phyloP scores from a whole-genome alignment of 2,113 vertebrate genomes.

The Pelvicachromis taeniatus region DNA sequence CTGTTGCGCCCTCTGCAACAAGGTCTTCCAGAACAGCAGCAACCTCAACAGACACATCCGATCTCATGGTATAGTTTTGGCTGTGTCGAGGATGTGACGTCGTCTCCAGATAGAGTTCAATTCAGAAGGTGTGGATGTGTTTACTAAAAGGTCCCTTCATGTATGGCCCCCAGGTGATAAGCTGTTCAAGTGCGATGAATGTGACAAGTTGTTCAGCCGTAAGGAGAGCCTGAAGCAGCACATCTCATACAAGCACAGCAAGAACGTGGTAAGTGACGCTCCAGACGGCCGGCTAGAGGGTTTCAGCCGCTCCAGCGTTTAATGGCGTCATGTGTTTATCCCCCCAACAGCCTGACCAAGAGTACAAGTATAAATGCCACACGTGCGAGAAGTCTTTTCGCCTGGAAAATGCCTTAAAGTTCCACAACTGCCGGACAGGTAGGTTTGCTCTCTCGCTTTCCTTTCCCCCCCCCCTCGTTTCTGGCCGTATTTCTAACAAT shows the following conservation, averaged over 20 bases:
- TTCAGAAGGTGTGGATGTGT: neutral
- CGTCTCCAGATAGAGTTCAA: neutral
- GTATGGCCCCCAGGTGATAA: slow-evolving; percentile 83
- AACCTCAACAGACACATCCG: slow-evolving; percentile 96
- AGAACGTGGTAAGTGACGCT: slow-evolving; percentile 78
- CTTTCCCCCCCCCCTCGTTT: accelerated
- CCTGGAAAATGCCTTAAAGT: slow-evolving; percentile 91
- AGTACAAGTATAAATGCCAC: slow-evolving; percentile 88
- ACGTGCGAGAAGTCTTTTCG: slow-evolving; percentile 95
- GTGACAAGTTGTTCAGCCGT: slow-evolving; percentile 96
- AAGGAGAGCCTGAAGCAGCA: slow-evolving; percentile 99
- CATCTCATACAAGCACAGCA: slow-evolving; percentile 98
- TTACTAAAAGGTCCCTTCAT: neutral
- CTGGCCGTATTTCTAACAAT: accelerated
- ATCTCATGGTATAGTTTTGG: slow-evolving; percentile 81
- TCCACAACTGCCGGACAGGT: slow-evolving; percentile 99
- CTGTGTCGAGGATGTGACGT: neutral
- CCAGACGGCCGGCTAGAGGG: accelerated
- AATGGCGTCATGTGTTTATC: neutral
- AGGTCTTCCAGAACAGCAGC: slow-evolving; percentile 99
- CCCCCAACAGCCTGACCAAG: slow-evolving; percentile 79
- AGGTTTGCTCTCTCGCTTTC: neutral
- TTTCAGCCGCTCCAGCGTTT: neutral
- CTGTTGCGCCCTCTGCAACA: slow-evolving; percentile 90
- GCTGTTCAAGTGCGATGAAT: slow-evolving; percentile 96